Evolutionary conservation across 2,113 vertebrate genomes (phyloP), one percentile per base, ranked within the genome.

Genomic region (Oreochromis tanganicae): DNA sequence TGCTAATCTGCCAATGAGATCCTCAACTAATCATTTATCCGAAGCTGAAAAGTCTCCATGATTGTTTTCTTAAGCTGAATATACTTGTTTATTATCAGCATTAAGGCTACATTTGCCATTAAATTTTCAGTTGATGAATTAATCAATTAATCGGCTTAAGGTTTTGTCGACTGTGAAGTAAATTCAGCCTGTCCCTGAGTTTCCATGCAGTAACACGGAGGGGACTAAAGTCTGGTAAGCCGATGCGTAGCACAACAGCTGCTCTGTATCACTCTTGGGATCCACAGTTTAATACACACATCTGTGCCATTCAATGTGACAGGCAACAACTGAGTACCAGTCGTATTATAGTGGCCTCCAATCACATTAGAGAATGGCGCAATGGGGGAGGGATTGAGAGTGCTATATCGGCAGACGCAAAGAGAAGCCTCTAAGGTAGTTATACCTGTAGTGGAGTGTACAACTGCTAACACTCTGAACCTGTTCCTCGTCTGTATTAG

Each of bases 241-340:
- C 14, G 27, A 68, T 13, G 36, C 57, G 55, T 2, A 79, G 41
- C 75, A 46, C 54, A 85, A 57, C 61, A 34, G 41, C 75, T 50
- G 83, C 79, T 50, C 80, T 21, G n/a, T n/a, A 50, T 27, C 82
- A 19, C 87, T 82, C 86, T 16, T 80, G 79, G 88, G 87, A 87
- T 86, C 80, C 61, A 32, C 80, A 80, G 63, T 78, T 63, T 87
- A 73, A 92, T 52, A 78, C 79, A 84, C 73, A 92, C 83, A 89
- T 75, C 85, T 87, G 82, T 66, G 66, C 78, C 85, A 87, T 89
- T 95, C 84, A 88, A 91, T 86, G 91, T 92, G 91, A 95, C 92
- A 88, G 85, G 93, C 89, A 92, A 91, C 88, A 89, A 93, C 81
- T 84, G 83, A 82, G 59, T 86, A 86, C 43, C 86, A 85, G 82